phyloP scores from a whole-genome alignment of 1,140 invertebrate species.

The Plodia interpunctella region DNA sequence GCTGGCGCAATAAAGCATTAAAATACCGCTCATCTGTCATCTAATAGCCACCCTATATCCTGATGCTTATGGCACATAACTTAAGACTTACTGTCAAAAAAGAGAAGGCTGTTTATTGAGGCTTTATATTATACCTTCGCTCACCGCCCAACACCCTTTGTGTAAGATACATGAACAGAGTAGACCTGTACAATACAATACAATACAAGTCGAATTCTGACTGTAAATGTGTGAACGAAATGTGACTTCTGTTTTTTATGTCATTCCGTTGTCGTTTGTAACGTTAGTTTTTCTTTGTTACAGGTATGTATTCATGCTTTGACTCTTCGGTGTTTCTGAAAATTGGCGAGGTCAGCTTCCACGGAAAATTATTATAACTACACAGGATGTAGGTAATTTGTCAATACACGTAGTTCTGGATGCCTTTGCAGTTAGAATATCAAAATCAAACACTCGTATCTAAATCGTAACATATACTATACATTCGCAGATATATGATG shows the following conservation, averaged over 20 bases:
- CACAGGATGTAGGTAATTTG: too few relatives aligned
- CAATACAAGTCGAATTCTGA: conserved; percentile 33
- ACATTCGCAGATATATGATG: background rate
- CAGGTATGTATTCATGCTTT: conserved; percentile 45
- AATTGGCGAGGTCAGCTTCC: background rate
- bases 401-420: too few relatives aligned
- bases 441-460: too few relatives aligned
- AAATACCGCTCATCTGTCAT: conserved; percentile 63
- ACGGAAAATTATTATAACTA: too few relatives aligned
- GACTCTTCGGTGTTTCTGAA: background rate
- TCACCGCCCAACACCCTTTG: conserved; percentile 40
- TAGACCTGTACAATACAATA: conserved; percentile 29
- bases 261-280: conserved; percentile 25
- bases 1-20: conserved; percentile 51
- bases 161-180: conserved; percentile 30
- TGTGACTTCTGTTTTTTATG: conserved; percentile 14
- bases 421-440: too few relatives aligned
- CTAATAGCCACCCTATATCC: conserved; percentile 41
- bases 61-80: conserved; percentile 51
- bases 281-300: conserved; percentile 44
- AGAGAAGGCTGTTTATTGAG: conserved; percentile 51
- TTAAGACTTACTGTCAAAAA: conserved; percentile 61
- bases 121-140: conserved; percentile 47
- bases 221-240: conserved; percentile 40
- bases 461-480: too few relatives aligned